These are phyloP conservation scores for Adelges cooleyi DNA, from an alignment of 1,140 invertebrate species.

Conservation along the genomic window DNA sequence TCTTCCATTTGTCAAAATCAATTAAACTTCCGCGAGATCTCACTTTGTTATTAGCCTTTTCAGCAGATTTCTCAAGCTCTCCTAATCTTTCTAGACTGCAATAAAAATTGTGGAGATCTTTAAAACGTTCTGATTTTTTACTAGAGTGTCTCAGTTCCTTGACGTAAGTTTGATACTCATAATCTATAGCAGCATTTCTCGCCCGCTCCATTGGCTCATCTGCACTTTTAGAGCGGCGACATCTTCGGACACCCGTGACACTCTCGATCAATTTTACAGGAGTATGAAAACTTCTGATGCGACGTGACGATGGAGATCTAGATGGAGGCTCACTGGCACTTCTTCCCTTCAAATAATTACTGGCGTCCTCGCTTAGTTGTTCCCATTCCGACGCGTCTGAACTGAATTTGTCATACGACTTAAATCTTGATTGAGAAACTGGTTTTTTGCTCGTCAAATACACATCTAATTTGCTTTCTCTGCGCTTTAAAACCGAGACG, in stretches of 20 bases:
- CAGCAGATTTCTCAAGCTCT: slow-evolving; percentile 64
- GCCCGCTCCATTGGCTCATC: slow-evolving; percentile 19
- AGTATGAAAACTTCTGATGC: slow-evolving; percentile 45
- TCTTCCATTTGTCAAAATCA: slow-evolving; percentile 77
- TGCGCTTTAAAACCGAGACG: neutral
- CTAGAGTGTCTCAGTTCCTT: slow-evolving; percentile 58
- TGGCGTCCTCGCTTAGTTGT: neutral
- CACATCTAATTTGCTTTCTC: slow-evolving; percentile 32
- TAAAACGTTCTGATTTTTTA: slow-evolving; percentile 65
- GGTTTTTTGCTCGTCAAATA: slow-evolving; percentile 57
- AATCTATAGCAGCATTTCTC: slow-evolving; percentile 33
- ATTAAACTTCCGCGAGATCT: slow-evolving; percentile 61
- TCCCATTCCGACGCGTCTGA: neutral
- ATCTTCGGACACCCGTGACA: slow-evolving; percentile 35
- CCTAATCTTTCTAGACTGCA: slow-evolving; percentile 71
- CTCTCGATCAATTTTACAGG: slow-evolving; percentile 36
- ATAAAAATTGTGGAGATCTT: slow-evolving; percentile 76
- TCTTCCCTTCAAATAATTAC: slow-evolving; percentile 34
- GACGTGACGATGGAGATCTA: slow-evolving; percentile 49
- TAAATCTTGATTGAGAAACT: slow-evolving; percentile 58
- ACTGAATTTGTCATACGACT: slow-evolving; percentile 44
- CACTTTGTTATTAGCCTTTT: slow-evolving; percentile 53
- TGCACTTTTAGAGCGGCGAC: slow-evolving; percentile 21
- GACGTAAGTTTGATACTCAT: slow-evolving; percentile 56
- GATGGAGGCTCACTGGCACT: slow-evolving; percentile 44